A percentile compares a stretch with the other conserved stretches of the same genome.
Evolutionary conservation across 2,888 invertebrate species (phyloP).

Genomic region (Latrodectus elegans): DNA sequence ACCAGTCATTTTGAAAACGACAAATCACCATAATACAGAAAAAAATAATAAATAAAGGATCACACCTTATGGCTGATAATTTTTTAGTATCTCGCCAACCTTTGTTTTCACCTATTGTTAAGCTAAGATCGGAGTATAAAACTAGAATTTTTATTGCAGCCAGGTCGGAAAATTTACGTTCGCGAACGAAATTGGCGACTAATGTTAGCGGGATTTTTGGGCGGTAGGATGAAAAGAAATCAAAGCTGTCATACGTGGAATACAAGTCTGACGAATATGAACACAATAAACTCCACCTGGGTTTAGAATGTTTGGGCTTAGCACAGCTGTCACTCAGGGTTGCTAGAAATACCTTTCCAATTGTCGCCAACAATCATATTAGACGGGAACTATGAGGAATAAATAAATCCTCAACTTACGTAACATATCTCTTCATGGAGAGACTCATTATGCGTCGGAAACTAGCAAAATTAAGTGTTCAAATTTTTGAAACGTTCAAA

Average conservation of each 20-base stretch:
- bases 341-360: conserved; percentile 28
- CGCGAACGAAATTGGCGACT: neutral
- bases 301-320: conserved; percentile 44
- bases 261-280: conserved; percentile 32
- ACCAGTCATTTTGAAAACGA: conserved; percentile 36
- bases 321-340: conserved; percentile 61
- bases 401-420: too few relatives aligned
- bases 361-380: conserved; percentile 21
- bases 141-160: neutral
- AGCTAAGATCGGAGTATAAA: too few relatives aligned
- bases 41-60: neutral
- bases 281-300: conserved; percentile 53
- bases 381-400: too few relatives aligned
- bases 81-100: too few relatives aligned
- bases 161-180: conserved; percentile 21
- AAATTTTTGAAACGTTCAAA: too few relatives aligned
- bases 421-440: too few relatives aligned
- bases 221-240: conserved; percentile 9
- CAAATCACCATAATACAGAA: conserved; percentile 31
- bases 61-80: neutral
- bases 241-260: conserved; percentile 38
- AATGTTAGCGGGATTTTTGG: neutral
- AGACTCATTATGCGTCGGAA: too few relatives aligned
- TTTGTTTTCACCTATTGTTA: too few relatives aligned
- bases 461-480: too few relatives aligned